phyloP scores from a whole-genome alignment of 2,797 vertebrate species.

The Thaleichthys pacificus region DNA sequence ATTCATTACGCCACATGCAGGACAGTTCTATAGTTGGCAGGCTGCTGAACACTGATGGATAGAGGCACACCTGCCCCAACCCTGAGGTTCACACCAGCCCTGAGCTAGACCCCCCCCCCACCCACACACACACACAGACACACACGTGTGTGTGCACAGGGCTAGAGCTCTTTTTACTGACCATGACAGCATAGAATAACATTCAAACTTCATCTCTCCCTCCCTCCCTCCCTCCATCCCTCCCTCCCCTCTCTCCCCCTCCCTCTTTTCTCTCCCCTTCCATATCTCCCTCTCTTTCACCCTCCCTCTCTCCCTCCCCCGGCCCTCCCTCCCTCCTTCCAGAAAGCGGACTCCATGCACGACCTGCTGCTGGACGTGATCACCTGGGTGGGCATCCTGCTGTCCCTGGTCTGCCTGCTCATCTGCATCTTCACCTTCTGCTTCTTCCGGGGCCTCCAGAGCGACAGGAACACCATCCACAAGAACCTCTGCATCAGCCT shows the following conservation, averaged over 20 bases:
- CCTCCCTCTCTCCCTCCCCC: neutral
- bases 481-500: constrained; percentile 98
- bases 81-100: too few relatives aligned
- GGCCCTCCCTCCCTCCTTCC: constrained; percentile 32
- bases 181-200: too few relatives aligned
- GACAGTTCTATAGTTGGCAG: constrained; percentile 63
- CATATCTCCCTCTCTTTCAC: neutral
- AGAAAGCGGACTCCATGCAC: constrained; percentile 91
- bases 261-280: neutral
- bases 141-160: too few relatives aligned
- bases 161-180: too few relatives aligned
- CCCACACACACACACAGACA: neutral
- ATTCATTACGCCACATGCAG: constrained; percentile 68
- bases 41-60: constrained; percentile 71
- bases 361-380: constrained; percentile 95
- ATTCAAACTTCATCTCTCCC: neutral
- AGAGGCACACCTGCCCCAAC: constrained; percentile 61
- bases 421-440: constrained; percentile 99
- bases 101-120: neutral
- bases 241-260: neutral
- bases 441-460: constrained; percentile 97
- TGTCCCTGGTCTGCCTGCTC: constrained; percentile 96
- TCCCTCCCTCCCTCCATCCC: neutral
- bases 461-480: constrained; percentile 97
- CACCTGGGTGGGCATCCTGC: constrained; percentile 97